Conservation (phyloP, 2,888 invertebrate genomes). For the Dasypogon diadema region DNA sequence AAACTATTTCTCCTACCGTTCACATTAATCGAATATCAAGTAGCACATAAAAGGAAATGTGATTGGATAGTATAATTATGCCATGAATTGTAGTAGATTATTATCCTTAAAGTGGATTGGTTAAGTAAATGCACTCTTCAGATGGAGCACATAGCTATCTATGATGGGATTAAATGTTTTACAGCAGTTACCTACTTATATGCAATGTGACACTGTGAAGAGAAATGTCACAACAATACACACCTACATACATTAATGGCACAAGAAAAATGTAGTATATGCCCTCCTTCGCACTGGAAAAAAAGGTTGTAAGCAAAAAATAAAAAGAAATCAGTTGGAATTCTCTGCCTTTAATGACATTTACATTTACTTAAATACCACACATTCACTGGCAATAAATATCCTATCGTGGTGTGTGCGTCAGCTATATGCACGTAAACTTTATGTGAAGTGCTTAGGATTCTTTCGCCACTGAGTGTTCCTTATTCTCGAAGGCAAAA, state of each 20-base stretch:
- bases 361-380: slow-evolving; percentile 44
- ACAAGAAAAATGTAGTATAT: neutral
- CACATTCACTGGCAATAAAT: slow-evolving; percentile 20
- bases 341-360: slow-evolving; percentile 24
- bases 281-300: neutral
- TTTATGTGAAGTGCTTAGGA: slow-evolving; percentile 17
- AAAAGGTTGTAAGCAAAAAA: neutral
- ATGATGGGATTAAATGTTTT: slow-evolving; percentile 5
- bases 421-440: neutral
- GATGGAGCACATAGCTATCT: neutral
- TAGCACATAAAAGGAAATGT: neutral
- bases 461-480: slow-evolving; percentile 33
- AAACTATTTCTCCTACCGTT: neutral
- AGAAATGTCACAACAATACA: slow-evolving; percentile 31
- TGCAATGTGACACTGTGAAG: neutral
- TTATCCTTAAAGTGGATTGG: slow-evolving; percentile 35
- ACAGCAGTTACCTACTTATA: slow-evolving; percentile 10
- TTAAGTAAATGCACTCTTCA: slow-evolving; percentile 20
- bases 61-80: neutral
- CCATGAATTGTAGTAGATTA: slow-evolving; percentile 2
- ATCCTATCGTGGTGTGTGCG: neutral
- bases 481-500: slow-evolving; percentile 12
- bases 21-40: neutral
- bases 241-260: neutral
- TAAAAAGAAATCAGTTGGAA: slow-evolving; percentile 20